These are phyloP conservation scores for Leptothorax acervorum DNA, from an alignment of 2,888 invertebrate species.

Conservation along the genomic window DNA sequence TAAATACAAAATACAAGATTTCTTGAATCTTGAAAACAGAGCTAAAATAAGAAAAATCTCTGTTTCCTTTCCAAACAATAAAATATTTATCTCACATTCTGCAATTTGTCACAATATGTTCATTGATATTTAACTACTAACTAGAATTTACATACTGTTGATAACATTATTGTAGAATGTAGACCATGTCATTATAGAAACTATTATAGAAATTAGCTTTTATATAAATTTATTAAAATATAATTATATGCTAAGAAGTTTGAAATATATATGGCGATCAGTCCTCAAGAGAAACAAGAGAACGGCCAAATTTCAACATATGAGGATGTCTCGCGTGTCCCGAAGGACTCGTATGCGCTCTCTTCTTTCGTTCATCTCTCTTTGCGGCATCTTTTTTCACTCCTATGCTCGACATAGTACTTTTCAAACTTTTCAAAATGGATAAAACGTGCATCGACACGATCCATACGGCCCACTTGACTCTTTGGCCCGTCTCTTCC, in stretches of 20 bases:
- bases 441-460: slow-evolving; percentile 56
- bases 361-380: neutral
- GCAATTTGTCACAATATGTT: neutral
- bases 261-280: neutral
- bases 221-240: neutral
- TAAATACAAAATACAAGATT: neutral
- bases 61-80: neutral
- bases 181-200: neutral
- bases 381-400: neutral
- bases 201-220: neutral
- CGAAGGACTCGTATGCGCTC: neutral
- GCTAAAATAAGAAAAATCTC: neutral
- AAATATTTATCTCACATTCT: neutral
- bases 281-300: neutral
- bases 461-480: slow-evolving; percentile 74
- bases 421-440: slow-evolving; percentile 23
- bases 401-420: neutral
- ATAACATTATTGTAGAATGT: neutral
- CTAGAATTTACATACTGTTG: no score
- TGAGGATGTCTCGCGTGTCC: neutral
- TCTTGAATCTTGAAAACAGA: neutral
- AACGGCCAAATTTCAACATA: neutral
- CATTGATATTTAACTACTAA: neutral
- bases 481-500: slow-evolving; percentile 50
- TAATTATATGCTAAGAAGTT: neutral